Base-by-base conservation (phyloP, 2,113 vertebrate species). In the pig (Sus scrofa) region DNA sequence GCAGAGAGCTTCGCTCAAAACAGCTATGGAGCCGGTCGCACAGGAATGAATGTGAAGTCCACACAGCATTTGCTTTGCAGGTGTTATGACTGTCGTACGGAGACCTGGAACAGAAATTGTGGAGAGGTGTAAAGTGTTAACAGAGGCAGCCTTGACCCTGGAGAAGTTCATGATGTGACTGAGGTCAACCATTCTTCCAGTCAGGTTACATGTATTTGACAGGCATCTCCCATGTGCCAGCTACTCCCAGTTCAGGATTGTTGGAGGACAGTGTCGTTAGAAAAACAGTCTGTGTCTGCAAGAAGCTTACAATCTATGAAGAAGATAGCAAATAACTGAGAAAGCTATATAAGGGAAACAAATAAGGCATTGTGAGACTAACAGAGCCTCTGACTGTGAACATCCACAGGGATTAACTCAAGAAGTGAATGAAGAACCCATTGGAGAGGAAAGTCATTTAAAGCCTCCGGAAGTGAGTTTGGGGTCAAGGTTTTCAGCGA, bases 11-110 rank as follows among this genome's bases (percentile, higher is more conserved):
- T 68, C 27, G 10, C n/a, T 77, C 27, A 68, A 11, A 88, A 77
- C 27, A 24, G 18, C n/a, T 2, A 1, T 34, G n/a, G 18, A 67
- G 19, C 6, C 0, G 27, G 71, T 82, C 14, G 1, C 54, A 2
- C 0, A 67, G 88, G n/a, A 13, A 78, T 68, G 37, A 44, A 37
- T 37, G 52, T 44, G 7, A 85, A 20, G 63, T n/a, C 13, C 26
- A 19, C 18, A n/a, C 2, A n/a, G 30, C 30, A 7, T 60, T 91
- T 20, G 58, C 65, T 81, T 71, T 81, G 74, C 5, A 1, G 13
- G 26, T 2, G 1, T 70, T 15, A 15, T 62, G 54, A 24, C 58
- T n/a, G 1, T 37, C 32, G 27, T 22, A 2, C 32, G 15, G 44
- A 58, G n/a, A 81, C 26, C 50, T 13, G 65, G 62, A 32, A 12